Conservation (phyloP, 2,888 invertebrate species). For the Thecophora atra region DNA sequence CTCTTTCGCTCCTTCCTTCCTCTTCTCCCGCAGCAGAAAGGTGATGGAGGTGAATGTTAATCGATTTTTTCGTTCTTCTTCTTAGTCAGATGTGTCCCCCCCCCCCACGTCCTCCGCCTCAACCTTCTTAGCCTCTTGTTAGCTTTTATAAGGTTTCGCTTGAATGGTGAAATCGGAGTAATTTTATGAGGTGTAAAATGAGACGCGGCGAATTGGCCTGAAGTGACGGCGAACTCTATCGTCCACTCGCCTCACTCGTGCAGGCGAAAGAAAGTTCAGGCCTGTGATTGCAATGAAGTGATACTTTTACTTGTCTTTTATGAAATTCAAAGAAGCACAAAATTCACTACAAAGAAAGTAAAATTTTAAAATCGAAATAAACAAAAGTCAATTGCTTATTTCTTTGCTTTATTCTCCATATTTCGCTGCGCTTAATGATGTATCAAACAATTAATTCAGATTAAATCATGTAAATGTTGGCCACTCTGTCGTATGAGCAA, state of each 20-base stretch:
- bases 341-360: no score
- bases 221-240: slow-evolving; percentile 1
- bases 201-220: slow-evolving; percentile 42
- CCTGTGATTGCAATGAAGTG: not conserved
- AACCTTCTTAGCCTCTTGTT: not conserved
- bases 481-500: not conserved
- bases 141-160: not conserved
- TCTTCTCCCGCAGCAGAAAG: not conserved
- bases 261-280: slow-evolving; percentile 1
- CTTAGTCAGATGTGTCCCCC: not conserved
- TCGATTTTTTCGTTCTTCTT: not conserved
- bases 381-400: no score
- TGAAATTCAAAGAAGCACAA: no score
- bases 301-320: not conserved
- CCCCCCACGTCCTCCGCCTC: not conserved
- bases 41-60: not conserved
- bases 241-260: not conserved
- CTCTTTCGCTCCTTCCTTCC: not conserved
- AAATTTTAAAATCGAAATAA: no score
- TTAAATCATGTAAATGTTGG: not conserved
- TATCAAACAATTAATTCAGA: no score
- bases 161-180: slow-evolving; percentile 32
- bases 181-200: slow-evolving; percentile 51
- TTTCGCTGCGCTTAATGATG: no score
- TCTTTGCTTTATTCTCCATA: no score